Base-by-base conservation (phyloP, 2,797 vertebrate species). In the Cottoperca gobio region DNA sequence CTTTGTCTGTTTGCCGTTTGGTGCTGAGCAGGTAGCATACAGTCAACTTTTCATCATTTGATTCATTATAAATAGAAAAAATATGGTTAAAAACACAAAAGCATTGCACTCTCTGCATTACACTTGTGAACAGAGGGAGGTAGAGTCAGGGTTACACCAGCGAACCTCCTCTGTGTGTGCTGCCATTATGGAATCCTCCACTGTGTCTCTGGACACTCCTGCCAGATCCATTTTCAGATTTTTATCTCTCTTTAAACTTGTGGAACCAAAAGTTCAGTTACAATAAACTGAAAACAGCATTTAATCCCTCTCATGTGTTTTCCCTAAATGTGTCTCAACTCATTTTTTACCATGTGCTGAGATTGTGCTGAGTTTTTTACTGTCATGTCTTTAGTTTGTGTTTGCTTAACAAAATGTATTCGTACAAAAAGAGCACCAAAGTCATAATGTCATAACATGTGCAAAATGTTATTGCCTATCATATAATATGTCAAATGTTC, bases 111-210 rank as follows among this genome's bases (percentile, higher is more conserved):
- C 1, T 31, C 57, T 26, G 23, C 33, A 67, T 23, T 37, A 11
- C 14, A 70, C 21, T 13, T 19, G 42, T 69, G 24, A 85, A 57
- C 43, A 39, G 2, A 64, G 48, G 28, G 54, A 72, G 52, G 23
- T 6, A 17, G 69, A 28, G 5, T 28, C 16, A n/a, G 8, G 12
- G 39, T 40, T 43, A 54, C 23, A 66, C 46, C 26, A 43, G 48
- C 26, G 19, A 54, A 40, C 37, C 52, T 53, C 67, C 59, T 53
- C 54, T 48, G 3, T 24, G 19, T 50, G 26, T 26, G 23, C 50
- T 58, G 42, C 19, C 49, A 19, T 6, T 39, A 26, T 11, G 3
- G 35, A 4, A 54, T 55, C 42, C 37, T 52, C 35, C 23, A 3
- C 6, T 24, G 19, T 16, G 49, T 75, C 66, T 55, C 35, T n/a